Evolutionary conservation across 2,888 invertebrate genomes (phyloP), one percentile per base, ranked within the genome.

Genomic region (Folsomia manolachei): DNA sequence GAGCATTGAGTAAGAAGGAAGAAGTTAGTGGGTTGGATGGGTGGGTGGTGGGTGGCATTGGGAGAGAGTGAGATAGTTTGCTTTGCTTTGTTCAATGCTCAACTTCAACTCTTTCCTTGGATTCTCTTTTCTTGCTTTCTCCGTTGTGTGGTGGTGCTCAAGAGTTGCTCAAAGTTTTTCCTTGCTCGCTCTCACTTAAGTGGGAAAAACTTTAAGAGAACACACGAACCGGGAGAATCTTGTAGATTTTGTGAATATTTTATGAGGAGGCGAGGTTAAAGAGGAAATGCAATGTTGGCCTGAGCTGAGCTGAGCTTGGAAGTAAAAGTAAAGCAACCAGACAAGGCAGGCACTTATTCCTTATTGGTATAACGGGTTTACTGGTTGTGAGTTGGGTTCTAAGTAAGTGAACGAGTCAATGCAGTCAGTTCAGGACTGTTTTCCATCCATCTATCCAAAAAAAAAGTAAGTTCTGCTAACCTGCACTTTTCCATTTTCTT

Each of bases 241-340:
- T 51, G 65, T 51, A 66, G 65, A 52, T 52, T 66, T 27, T 24
- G 52, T 66, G 65, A 66, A 66, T 66, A 66, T 66, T 66, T 66
- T 66, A 66, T 66, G 65, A 66, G 39, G 52, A 66, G 52, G 52
- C 65, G 52, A 66, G 52, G 65, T 27, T 21, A 66, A 66, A 66
- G 52, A 27, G 65, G 39, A 66, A 66, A 66, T 18, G 65, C 63
- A 63, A 63, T 62, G 19, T 64, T 64, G n/a, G n/a, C n/a, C n/a
- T n/a, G n/a, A n/a, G n/a, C n/a, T n/a, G n/a, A n/a, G n/a, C n/a
- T n/a, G n/a, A n/a, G n/a, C n/a, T n/a, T n/a, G n/a, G n/a, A n/a
- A n/a, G n/a, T n/a, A n/a, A n/a, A n/a, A n/a, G n/a, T n/a, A n/a
- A n/a, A n/a, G n/a, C n/a, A n/a, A n/a, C n/a, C n/a, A n/a, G n/a